These are phyloP conservation scores for Oxystoma pomonae DNA, from an alignment of 2,888 invertebrate genomes.

Conservation along the genomic window DNA sequence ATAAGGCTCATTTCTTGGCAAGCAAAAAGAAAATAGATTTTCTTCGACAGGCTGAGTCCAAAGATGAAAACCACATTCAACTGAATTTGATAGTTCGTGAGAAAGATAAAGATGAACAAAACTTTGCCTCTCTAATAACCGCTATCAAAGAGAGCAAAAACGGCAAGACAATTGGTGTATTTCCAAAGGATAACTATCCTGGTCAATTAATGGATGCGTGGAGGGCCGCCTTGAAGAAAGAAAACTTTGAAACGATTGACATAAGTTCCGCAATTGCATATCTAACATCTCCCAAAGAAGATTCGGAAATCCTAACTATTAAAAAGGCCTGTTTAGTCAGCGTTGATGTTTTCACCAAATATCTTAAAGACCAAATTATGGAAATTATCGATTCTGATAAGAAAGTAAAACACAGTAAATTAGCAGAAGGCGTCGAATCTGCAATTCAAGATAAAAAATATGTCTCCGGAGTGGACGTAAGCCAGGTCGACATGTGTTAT, in stretches of 20 bases:
- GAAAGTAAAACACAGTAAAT: slow-evolving; percentile 94
- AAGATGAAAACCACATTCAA: slow-evolving; percentile 75
- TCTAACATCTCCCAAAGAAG: slow-evolving; percentile 93
- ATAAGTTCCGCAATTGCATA: slow-evolving; percentile 80
- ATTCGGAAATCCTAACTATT: slow-evolving; percentile 81
- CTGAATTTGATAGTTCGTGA: slow-evolving; percentile 86
- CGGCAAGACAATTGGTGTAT: slow-evolving; percentile 85
- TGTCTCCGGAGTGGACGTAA: slow-evolving; percentile 83
- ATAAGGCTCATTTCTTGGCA: slow-evolving; percentile 83
- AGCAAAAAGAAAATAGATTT: slow-evolving; percentile 99
- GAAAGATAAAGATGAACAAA: slow-evolving; percentile 92
- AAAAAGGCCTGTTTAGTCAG: slow-evolving; percentile 92
- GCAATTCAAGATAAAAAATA: slow-evolving; percentile 95
- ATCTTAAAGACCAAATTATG: slow-evolving; percentile 96
- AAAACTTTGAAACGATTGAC: slow-evolving; percentile 78
- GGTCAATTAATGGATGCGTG: slow-evolving; percentile 92
- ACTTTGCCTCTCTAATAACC: slow-evolving; percentile 71
- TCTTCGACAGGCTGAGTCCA: slow-evolving; percentile 83
- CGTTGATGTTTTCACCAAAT: slow-evolving; percentile 93
- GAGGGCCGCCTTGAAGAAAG: slow-evolving; percentile 72
- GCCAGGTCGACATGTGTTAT: slow-evolving; percentile 95
- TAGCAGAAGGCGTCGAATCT: slow-evolving; percentile 91
- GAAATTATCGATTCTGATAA: slow-evolving; percentile 97
- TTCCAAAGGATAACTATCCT: slow-evolving; percentile 89
- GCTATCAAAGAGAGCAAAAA: slow-evolving; percentile 84